These are phyloP conservation scores for Camponotus pennsylvanicus DNA, from an alignment of 1,140 invertebrate genomes.

Conservation along the genomic window DNA sequence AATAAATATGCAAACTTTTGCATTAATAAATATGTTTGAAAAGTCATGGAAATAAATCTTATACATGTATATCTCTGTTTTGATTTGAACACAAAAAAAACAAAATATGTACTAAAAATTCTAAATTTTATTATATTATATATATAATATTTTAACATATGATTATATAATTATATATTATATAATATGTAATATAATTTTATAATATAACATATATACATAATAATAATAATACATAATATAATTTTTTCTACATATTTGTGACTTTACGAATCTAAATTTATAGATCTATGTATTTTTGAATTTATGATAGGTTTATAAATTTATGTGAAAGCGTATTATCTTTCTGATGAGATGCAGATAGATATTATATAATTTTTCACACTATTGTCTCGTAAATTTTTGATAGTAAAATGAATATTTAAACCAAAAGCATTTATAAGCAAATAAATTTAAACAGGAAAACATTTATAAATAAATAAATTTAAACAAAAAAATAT, in stretches of 20 bases:
- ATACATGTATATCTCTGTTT: neutral
- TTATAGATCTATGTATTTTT: neutral
- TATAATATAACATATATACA: no score
- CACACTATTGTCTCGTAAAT: neutral
- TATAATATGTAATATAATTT: neutral
- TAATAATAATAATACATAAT: no score
- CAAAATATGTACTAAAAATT: neutral
- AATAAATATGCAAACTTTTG: neutral
- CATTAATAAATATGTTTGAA: neutral
- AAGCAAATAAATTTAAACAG: constrained; percentile 29
- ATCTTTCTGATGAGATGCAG: neutral
- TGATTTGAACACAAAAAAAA: neutral
- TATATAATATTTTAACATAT: no score
- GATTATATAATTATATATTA: no score
- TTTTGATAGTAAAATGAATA: constrained; percentile 35
- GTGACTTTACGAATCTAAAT: neutral
- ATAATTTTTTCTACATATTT: no score
- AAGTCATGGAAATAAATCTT: neutral
- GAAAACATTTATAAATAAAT: constrained; percentile 40
- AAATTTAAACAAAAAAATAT: neutral
- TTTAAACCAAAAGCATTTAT: neutral
- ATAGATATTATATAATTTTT: constrained; percentile 15
- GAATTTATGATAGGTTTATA: constrained; percentile 3
- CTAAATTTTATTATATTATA: no score
- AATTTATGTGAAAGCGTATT: neutral